A percentile compares a stretch with the other conserved stretches of the same genome.
These are phyloP conservation scores for Andrena praecox DNA, from an alignment of 2,888 invertebrate genomes.

Conservation along the genomic window DNA sequence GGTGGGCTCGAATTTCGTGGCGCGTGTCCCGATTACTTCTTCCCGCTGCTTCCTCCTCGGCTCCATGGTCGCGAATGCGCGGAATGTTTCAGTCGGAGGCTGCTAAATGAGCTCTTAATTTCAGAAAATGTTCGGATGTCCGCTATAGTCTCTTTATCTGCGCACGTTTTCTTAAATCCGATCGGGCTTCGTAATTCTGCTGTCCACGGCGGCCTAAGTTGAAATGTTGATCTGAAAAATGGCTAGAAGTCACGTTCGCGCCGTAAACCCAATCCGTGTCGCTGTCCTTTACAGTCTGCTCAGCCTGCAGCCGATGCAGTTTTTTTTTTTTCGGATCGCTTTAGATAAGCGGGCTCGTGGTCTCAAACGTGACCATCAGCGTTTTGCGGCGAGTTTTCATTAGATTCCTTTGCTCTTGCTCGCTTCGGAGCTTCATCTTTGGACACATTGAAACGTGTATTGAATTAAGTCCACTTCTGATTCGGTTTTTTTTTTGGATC, in stretches of 20 bases:
- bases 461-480: conserved; percentile 36
- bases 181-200: neutral
- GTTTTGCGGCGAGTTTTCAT: conserved; percentile 32
- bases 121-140: neutral
- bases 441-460: conserved; percentile 27
- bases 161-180: neutral
- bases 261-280: conserved; percentile 15
- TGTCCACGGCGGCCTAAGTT: neutral
- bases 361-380: conserved; percentile 43
- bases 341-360: conserved; percentile 46
- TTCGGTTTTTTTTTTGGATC: conserved; percentile 7
- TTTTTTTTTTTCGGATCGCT: conserved; percentile 30
- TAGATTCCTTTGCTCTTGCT: conserved; percentile 45
- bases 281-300: conserved; percentile 34
- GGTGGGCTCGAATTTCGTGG: neutral
- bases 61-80: neutral
- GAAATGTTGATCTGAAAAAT: neutral
- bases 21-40: conserved; percentile 5
- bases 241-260: conserved; percentile 22
- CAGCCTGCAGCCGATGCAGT: conserved; percentile 35
- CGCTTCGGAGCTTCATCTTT: conserved; percentile 21
- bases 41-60: neutral
- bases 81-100: neutral
- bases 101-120: neutral
- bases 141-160: neutral